Conservation (phyloP, 2,797 vertebrate genomes). For the Podargus strigoides region DNA sequence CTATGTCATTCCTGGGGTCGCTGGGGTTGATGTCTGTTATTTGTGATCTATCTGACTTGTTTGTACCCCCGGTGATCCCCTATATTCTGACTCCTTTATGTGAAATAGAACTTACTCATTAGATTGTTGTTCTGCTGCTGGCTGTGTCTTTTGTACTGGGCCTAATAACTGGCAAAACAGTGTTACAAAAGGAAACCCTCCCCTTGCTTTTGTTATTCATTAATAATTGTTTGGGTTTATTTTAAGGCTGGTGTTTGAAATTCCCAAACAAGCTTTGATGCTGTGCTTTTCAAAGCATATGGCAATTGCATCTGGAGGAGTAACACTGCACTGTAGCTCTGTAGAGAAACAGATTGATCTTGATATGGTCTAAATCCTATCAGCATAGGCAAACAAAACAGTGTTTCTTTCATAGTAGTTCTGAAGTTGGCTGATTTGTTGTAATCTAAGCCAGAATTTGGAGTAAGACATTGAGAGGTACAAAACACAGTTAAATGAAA, state of each 20-base stretch:
- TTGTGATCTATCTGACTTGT: too few species aligned
- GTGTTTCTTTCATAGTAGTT: background rate
- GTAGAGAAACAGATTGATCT: background rate
- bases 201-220: background rate
- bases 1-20: too few species aligned
- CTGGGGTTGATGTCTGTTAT: too few species aligned
- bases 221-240: background rate
- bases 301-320: background rate
- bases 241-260: background rate
- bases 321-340: background rate
- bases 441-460: background rate
- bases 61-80: too few species aligned
- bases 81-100: too few species aligned
- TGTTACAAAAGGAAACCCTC: background rate
- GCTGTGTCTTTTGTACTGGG: too few species aligned
- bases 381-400: background rate
- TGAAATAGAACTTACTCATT: too few species aligned
- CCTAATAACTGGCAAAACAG: too few species aligned
- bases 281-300: background rate
- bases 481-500: background rate
- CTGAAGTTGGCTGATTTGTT: background rate
- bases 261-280: background rate
- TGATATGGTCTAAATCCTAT: background rate
- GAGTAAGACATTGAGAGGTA: background rate
- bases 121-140: too few species aligned